Evolutionary conservation across 1,140 invertebrate genomes (phyloP).

Genomic region (Polyergus mexicanus): DNA sequence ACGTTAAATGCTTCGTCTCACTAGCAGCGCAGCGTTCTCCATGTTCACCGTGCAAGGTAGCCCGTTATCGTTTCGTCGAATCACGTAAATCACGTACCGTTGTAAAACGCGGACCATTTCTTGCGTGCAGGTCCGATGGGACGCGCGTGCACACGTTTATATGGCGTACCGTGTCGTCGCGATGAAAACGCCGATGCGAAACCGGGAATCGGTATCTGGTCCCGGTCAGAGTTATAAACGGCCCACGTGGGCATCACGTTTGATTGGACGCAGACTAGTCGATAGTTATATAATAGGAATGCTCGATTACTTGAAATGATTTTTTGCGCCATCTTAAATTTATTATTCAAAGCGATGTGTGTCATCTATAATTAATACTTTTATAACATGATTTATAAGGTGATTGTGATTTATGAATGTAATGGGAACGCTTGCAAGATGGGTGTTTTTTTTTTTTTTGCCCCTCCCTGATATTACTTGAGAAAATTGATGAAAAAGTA

Average conservation of each 20-base stretch:
- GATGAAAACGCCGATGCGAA: conserved; percentile 62
- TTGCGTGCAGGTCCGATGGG: conserved; percentile 55
- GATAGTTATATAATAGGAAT: conserved; percentile 1
- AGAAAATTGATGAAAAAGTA: conserved; percentile 7
- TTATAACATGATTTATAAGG: conserved; percentile 1
- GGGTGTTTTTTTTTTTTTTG: not conserved
- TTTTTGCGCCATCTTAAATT: not conserved
- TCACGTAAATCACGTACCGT: conserved; percentile 68
- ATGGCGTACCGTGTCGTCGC: conserved; percentile 35
- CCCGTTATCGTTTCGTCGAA: conserved; percentile 67
- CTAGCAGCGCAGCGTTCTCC: conserved; percentile 28
- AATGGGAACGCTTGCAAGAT: not conserved
- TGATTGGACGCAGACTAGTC: not conserved
- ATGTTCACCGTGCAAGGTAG: conserved; percentile 62
- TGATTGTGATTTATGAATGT: not conserved
- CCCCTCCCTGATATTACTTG: not conserved
- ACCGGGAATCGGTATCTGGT: conserved; percentile 59
- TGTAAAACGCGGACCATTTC: conserved; percentile 66
- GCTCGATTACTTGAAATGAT: not conserved
- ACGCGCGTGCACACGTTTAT: conserved; percentile 12
- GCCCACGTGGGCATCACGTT: conserved; percentile 32
- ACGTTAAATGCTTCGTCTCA: not conserved
- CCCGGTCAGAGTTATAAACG: conserved; percentile 14
- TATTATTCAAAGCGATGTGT: not conserved
- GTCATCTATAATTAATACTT: not conserved